Base-by-base conservation (phyloP, 2,888 invertebrate species). In the Hyppa rectilinea region DNA sequence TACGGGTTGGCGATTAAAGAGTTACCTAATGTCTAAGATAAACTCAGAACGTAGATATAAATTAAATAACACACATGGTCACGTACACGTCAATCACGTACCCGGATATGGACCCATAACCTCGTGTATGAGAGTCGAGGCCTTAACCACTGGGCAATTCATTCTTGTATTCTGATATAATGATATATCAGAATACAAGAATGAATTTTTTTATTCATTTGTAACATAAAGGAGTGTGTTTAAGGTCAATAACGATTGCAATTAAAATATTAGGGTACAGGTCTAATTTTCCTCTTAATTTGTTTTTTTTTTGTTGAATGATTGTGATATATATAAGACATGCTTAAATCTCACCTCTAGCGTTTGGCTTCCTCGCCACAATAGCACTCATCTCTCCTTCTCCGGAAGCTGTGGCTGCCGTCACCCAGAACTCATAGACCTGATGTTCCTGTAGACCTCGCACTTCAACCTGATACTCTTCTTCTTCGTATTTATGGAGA, bases 391-490 rank as follows among this genome's bases (percentile, higher is more conserved):
- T 96, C 89, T 98, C 97, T 0, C 98, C 98, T 78, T 96, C 96
- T 0, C 96, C 96, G 0, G 93, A 90, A 0, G 97, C 96, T 0
- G 98, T 98, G 70, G 97, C 97, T 0, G 98, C 98, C 3, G 98
- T 97, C 53, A 98, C 98, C 97, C 98, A 98, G 93, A 99, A 98
- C 92, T 98, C 98, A 91, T 98, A 98, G 75, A 97, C 95, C 89
- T 97, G 97, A 87, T 97, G 96, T 86, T 97, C 97, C 73, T 96
- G 96, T 75, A 98, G 94, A 67, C 97, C 97, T 52, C 97, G 96
- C n/a, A 97, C 96, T 89, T 97, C 97, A 75, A 96, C 96, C 69
- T 96, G 90, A 76, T 92, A 92, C 83, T 95, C 95, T 17, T 89
- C 91, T 49, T 90, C 90, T 0, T 87, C 89, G 0, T 88, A 89